Base-by-base conservation (phyloP, 2,888 invertebrate species). In the Drosophila leonis region DNA sequence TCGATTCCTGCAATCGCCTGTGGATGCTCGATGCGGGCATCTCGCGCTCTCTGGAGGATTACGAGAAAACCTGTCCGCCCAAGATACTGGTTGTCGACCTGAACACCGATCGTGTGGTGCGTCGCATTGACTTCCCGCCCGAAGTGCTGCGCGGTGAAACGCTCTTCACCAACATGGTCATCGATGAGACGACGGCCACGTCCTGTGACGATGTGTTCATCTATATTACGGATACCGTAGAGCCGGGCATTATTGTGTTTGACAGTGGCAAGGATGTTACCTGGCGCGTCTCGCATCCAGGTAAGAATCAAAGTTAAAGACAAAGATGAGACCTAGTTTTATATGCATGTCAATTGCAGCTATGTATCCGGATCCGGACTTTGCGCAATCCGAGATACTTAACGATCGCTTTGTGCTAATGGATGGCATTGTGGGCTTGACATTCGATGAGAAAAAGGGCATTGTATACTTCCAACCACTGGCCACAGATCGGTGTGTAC, bases 301-400 rank as follows among this genome's bases (percentile, higher is more conserved):
- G 77, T 78, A 42, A n/a, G 12, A 8, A 3, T 10, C 12, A 4
- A 24, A 4, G n/a, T 13, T 0, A 1, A 20, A 4, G 13, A n/a
- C 4, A 8, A n/a, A 29, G 1, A 3, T 7, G 4, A 8, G 13
- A 35, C 0, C 1, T 20, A 2, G 4, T 24, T 24, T 4, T 37
- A n/a, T 29, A n/a, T 29, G 4, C 6, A 15, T 39, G 4, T 18
- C 15, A 18, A 12, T 27, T 5, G 7, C 8, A 54, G 95, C 96
- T 52, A 97, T 97, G 97, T 97, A 96, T 92, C 97, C 97, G 0
- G 96, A 97, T 93, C 97, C 97, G 0, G 96, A 97, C 92, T 95
- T 95, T 78, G 95, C 96, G 0, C 95, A 95, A 79, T 96, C 96
- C 75, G 95, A 94, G 93, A 96, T 97, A 71, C 95, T 94, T 10